phyloP scores from a whole-genome alignment of 2,113 vertebrate species.

The Cavia aperea region DNA sequence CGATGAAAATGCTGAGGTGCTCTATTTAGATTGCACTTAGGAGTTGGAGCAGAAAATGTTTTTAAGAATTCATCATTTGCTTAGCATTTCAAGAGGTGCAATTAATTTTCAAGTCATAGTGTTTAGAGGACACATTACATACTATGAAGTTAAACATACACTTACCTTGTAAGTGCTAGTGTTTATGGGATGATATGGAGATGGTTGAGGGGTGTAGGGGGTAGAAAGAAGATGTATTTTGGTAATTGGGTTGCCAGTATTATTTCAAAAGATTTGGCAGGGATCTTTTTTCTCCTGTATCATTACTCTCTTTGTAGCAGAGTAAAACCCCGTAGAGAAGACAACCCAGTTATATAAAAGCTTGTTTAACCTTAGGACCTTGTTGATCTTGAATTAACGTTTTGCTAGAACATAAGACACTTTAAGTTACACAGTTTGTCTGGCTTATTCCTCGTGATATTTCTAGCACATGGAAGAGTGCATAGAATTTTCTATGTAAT shows the following conservation, averaged over 20 bases:
- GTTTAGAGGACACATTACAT: not conserved
- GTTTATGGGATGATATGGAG: not conserved
- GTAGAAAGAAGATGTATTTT: not conserved
- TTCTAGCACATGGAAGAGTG: not conserved
- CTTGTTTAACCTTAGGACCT: not conserved
- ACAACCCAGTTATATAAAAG: not conserved
- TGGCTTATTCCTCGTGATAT: not conserved
- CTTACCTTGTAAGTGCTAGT: not conserved
- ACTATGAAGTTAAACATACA: not conserved
- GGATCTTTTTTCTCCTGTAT: not conserved
- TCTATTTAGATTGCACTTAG: not conserved
- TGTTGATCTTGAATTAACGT: not conserved
- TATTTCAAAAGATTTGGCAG: not conserved
- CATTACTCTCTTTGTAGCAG: not conserved
- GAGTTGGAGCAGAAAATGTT: not conserved
- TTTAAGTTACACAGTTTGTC: not conserved
- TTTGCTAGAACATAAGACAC: not conserved
- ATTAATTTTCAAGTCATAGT: not conserved
- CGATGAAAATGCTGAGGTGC: not conserved
- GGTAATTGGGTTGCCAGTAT: not conserved
- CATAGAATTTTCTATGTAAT: not conserved
- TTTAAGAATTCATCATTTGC: not conserved
- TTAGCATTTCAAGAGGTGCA: not conserved
- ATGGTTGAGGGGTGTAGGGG: no score
- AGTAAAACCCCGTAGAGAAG: not conserved